Evolutionary conservation across 2,113 vertebrate species (phyloP).

Genomic region (Dromiciops gliroides): DNA sequence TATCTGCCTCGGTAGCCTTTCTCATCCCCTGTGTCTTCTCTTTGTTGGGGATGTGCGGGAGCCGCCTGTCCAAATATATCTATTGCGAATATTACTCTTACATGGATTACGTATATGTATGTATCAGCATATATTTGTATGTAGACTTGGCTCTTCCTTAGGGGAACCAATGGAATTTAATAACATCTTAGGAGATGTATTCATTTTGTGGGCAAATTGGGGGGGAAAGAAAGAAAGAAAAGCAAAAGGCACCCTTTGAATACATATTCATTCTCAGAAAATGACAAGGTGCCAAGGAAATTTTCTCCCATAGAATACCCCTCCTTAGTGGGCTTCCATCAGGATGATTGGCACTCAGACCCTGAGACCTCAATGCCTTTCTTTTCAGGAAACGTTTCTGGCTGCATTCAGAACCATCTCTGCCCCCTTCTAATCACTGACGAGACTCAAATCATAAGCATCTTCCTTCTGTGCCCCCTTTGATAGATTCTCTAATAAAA

Average conservation of each 20-base stretch:
- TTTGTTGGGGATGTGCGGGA: constrained; percentile 25
- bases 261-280: constrained; percentile 15
- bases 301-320: constrained; percentile 5
- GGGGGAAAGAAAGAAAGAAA: constrained; percentile 28
- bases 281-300: not conserved
- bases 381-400: constrained; percentile 33
- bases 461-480: constrained; percentile 29
- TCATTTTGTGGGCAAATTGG: constrained; percentile 15
- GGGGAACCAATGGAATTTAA: not conserved
- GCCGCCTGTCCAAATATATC: not conserved
- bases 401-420: constrained; percentile 36
- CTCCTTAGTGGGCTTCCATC: not conserved
- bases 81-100: not conserved
- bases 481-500: constrained; percentile 63
- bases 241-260: not conserved
- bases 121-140: not conserved
- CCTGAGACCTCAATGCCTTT: constrained; percentile 21
- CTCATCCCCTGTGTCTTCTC: not conserved
- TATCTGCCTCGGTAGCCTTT: constrained; percentile 9
- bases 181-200: not conserved
- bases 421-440: constrained; percentile 26
- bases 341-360: not conserved
- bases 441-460: constrained; percentile 51
- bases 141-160: not conserved
- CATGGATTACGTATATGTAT: not conserved